phyloP scores from a whole-genome alignment of 2,888 invertebrate species.

The Leptogaster cylindrica region DNA sequence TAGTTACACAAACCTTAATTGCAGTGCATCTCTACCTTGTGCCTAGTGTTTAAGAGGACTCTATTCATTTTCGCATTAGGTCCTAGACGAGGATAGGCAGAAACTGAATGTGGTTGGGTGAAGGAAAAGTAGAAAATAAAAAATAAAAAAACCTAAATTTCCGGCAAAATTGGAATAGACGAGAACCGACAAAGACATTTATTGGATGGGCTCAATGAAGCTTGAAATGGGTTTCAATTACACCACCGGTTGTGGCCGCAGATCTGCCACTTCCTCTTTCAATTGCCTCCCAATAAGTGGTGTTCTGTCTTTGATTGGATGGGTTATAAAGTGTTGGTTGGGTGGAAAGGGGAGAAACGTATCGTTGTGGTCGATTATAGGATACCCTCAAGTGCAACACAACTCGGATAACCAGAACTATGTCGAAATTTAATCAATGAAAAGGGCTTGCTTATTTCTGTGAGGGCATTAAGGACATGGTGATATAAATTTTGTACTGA shows the following conservation, averaged over 20 bases:
- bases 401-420: not conserved
- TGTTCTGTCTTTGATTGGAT: conserved; percentile 41
- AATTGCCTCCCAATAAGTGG: conserved; percentile 46
- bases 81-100: no score
- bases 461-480: not conserved
- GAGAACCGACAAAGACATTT: conserved; percentile 46
- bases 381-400: not conserved
- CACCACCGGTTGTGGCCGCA: conserved; percentile 47
- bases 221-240: conserved; percentile 49
- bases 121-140: conserved; percentile 15
- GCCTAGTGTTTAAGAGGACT: no score
- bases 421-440: not conserved
- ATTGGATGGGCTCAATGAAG: conserved; percentile 48
- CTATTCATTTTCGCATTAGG: no score
- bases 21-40: no score
- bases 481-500: not conserved
- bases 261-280: conserved; percentile 46
- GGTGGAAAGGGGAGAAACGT: conserved; percentile 10
- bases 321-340: conserved; percentile 23
- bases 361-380: conserved; percentile 27
- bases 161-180: conserved; percentile 22
- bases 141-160: conserved; percentile 35
- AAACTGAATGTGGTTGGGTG: no score
- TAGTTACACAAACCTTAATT: no score
- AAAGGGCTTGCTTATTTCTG: not conserved